Evolutionary conservation across 1,140 invertebrate genomes (phyloP), one percentile per base, ranked within the genome.

Genomic region (Alviniconcha marisindica): DNA sequence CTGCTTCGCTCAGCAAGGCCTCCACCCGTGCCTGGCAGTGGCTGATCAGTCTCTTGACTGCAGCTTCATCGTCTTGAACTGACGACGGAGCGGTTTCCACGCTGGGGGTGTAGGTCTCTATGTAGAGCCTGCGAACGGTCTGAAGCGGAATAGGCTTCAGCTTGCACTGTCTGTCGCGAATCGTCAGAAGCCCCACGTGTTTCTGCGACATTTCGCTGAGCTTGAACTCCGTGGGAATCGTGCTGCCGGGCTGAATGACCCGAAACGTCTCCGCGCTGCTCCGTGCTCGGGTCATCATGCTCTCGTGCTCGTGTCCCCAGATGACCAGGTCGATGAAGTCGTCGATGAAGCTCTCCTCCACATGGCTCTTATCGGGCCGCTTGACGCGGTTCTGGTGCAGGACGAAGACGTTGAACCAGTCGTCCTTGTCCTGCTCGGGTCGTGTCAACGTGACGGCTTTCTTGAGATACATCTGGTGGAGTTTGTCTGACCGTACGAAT

Each of bases 401-500:
- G 28, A 66, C 63, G 15, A 66, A 31, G 63, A 66, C 15, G 63
- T 7, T 66, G 63, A 66, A 66, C 63, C 28, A 33, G 63, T 36
- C 69, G 24, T 77, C 81, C 7, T 56, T 28, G 40, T 76, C 54
- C 21, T 40, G 33, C 28, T 31, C 24, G 7, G 40, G 28, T 1
- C 24, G 40, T 21, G 31, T 48, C 54, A 51, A 14, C 12, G 7
- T 31, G n/a, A 66, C 63, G n/a, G 0, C 7, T 0, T 33, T 33
- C 12, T 31, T 66, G 63, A 12, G 4, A 31, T 33, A 66, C 63
- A 66, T 66, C 63, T 66, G 28, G 12, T 66, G 63, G n/a, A 66
- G 63, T 33, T 66, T 66, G 63, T 66, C 31, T 1, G 63, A 66
- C 63, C 63, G 28, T 24, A 99, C 95, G 88, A 97, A 96, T 88